Percentiles rank a stretch among this genome's conserved stretches.
These are phyloP conservation scores for Phyllopteryx taeniolatus DNA, from an alignment of 2,113 vertebrate species.

Conservation along the genomic window DNA sequence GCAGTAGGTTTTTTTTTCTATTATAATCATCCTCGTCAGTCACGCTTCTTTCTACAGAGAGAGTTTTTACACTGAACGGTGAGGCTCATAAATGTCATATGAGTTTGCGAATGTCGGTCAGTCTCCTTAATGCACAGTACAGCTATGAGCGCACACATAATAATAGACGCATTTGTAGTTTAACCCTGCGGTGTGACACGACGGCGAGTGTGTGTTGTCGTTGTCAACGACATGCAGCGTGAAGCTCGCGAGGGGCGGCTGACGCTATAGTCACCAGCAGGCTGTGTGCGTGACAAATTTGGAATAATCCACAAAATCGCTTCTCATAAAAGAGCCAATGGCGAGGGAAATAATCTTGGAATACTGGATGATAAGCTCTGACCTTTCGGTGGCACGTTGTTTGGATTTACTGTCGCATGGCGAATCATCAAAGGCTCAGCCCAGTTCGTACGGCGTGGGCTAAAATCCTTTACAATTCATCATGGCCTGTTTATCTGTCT, in stretches of 20 bases:
- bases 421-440: not conserved
- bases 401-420: not conserved
- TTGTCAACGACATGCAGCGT: not conserved
- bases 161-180: not conserved
- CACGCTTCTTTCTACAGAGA: constrained; percentile 47
- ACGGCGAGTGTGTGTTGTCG: not conserved
- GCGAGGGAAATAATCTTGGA: not conserved
- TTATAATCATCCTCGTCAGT: constrained; percentile 44
- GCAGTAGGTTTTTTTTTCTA: constrained; percentile 2
- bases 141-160: not conserved
- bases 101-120: not conserved
- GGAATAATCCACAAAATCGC: constrained; percentile 2
- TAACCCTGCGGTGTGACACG: not conserved
- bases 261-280: not conserved
- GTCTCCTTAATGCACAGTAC: not conserved
- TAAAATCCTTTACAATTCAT: not conserved
- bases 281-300: not conserved
- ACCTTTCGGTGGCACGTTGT: not conserved
- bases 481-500: not conserved
- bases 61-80: constrained; percentile 3
- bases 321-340: not conserved
- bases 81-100: not conserved
- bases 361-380: not conserved
- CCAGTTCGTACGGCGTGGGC: not conserved
- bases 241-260: not conserved